Evolutionary conservation across 2,888 invertebrate species (phyloP).

Genomic region (Lordiphosa fenestrarum): DNA sequence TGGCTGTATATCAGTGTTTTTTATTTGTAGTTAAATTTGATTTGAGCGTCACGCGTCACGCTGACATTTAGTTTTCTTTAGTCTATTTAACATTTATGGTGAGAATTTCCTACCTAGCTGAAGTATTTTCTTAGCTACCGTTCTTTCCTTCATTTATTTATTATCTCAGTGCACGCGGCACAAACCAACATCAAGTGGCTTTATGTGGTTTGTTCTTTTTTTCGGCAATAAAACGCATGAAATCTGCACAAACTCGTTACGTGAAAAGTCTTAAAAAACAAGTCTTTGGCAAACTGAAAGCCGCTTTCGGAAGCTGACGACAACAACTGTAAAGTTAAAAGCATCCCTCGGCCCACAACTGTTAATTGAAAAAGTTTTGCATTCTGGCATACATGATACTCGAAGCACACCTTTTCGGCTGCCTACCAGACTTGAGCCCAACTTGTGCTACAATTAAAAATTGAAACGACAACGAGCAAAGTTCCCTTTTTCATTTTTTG

Average conservation of each 20-base stretch:
- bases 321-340: conserved; percentile 13
- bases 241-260: conserved; percentile 48
- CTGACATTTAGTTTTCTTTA: too few relatives aligned
- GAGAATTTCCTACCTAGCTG: too few relatives aligned
- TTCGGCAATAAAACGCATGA: conserved; percentile 44
- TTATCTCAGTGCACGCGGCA: too few relatives aligned
- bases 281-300: conserved; percentile 31
- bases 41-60: too few relatives aligned
- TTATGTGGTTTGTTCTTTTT: not conserved
- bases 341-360: conserved; percentile 42
- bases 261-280: conserved; percentile 59
- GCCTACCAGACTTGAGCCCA: conserved; percentile 3
- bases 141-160: too few relatives aligned
- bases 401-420: conserved; percentile 39
- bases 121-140: too few relatives aligned
- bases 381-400: conserved; percentile 20
- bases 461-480: conserved; percentile 37
- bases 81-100: too few relatives aligned
- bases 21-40: too few relatives aligned
- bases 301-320: conserved; percentile 28
- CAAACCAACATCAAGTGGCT: conserved; percentile 42
- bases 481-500: conserved; percentile 36
- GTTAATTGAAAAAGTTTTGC: conserved; percentile 71
- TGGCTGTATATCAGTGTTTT: too few relatives aligned
- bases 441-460: conserved; percentile 44